Percentiles rank a stretch among this genome's conserved stretches.
These are phyloP conservation scores for Eupithecia insigniata DNA, from an alignment of 2,888 invertebrate species.

Conservation along the genomic window DNA sequence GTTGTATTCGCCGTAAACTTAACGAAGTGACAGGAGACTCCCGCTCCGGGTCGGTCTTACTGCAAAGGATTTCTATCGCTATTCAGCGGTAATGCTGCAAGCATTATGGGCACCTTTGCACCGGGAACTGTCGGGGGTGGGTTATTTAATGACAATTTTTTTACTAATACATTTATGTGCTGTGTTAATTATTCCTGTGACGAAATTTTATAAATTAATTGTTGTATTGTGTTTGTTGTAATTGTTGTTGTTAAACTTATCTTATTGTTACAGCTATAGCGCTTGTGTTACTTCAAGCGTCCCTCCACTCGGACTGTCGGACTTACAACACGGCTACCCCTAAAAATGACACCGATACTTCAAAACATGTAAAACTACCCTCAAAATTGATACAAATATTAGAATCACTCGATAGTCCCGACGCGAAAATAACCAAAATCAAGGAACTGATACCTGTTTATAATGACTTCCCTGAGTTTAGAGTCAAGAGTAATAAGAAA, in stretches of 20 bases:
- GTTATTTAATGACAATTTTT: too few species aligned
- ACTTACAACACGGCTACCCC: conserved; percentile 12
- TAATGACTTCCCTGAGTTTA: conserved; percentile 17
- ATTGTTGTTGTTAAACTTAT: not conserved
- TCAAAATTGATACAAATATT: conserved; percentile 21
- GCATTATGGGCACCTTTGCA: too few species aligned
- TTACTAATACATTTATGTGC: too few species aligned
- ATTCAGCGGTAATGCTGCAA: too few species aligned
- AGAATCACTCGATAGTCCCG: conserved; percentile 20
- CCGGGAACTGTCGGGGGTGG: too few species aligned
- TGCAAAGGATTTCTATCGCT: too few species aligned
- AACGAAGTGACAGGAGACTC: too few species aligned
- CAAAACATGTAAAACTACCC: not conserved
- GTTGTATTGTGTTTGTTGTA: not conserved
- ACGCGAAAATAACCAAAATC: conserved; percentile 24
- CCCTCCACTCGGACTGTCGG: conserved; percentile 27
- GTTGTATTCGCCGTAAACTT: too few species aligned
- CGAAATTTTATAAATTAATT: too few species aligned
- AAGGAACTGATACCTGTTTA: conserved; percentile 26
- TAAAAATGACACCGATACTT: not conserved
- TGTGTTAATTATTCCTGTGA: too few species aligned
- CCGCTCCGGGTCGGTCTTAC: too few species aligned
- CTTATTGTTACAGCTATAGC: conserved; percentile 15
- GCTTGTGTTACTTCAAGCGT: conserved; percentile 22
- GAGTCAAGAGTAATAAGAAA: conserved; percentile 12